These are phyloP conservation scores for Leptinotarsa juncta DNA, from an alignment of 2,888 invertebrate genomes.

Conservation along the genomic window DNA sequence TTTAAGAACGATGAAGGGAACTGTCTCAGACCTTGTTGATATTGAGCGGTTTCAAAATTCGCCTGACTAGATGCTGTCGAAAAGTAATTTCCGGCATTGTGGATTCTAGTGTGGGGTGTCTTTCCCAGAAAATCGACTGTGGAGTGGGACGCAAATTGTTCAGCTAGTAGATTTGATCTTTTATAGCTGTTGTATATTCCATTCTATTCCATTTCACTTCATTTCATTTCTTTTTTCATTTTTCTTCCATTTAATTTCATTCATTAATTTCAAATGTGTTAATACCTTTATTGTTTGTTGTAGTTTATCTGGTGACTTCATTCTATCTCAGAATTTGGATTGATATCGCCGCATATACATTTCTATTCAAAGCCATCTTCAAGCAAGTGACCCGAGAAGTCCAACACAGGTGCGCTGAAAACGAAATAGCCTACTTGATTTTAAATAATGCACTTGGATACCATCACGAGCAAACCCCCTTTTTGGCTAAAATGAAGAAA, in stretches of 20 bases:
- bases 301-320: slow-evolving; percentile 29
- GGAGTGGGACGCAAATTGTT: too few species aligned
- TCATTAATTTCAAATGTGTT: background rate
- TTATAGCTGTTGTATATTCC: too few species aligned
- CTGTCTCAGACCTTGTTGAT: too few species aligned
- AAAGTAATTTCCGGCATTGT: too few species aligned
- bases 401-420: slow-evolving; percentile 6
- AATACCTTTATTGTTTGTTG: background rate
- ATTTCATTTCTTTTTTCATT: background rate
- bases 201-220: too few species aligned
- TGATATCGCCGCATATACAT: slow-evolving; percentile 25
- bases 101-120: too few species aligned
- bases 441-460: background rate
- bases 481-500: slow-evolving; percentile 33
- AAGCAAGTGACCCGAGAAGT: slow-evolving; percentile 30
- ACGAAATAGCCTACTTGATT: background rate
- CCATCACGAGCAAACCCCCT: slow-evolving; percentile 21
- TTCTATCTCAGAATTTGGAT: slow-evolving; percentile 29
- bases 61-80: too few species aligned
- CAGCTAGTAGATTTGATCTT: too few species aligned
- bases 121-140: too few species aligned
- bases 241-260: background rate
- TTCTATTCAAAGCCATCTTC: slow-evolving; percentile 25
- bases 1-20: too few species aligned
- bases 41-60: too few species aligned